phyloP scores from a whole-genome alignment of 2,113 vertebrate species.

The Protomyctophum bolini region DNA sequence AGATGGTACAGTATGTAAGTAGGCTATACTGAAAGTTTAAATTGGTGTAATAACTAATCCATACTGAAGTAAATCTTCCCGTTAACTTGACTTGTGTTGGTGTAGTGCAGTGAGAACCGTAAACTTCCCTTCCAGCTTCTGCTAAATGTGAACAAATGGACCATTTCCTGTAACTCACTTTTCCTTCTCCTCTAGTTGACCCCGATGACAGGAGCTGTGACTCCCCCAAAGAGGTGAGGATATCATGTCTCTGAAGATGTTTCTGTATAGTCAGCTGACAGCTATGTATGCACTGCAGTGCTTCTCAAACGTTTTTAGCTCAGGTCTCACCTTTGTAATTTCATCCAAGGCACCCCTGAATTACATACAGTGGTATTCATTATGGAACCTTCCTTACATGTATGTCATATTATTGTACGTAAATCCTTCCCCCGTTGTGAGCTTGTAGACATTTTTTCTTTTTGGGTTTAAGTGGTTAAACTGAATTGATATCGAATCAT shows the following conservation, averaged over 20 bases:
- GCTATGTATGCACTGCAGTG: background rate
- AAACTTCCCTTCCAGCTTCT: constrained; percentile 36
- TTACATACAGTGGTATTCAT: too few relatives aligned
- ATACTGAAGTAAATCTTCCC: constrained; percentile 28
- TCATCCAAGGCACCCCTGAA: too few relatives aligned
- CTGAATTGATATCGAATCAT: too few relatives aligned
- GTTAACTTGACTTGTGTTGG: constrained; percentile 35
- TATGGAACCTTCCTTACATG: too few relatives aligned
- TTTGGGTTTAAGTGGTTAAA: too few relatives aligned
- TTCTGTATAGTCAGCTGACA: background rate
- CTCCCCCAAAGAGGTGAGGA: constrained; percentile 88
- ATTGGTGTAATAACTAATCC: constrained; percentile 33
- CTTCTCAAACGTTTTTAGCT: too few relatives aligned
- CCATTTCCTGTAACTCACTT: constrained; percentile 52
- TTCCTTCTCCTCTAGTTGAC: constrained; percentile 76
- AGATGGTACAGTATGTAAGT: too few relatives aligned
- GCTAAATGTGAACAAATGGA: constrained; percentile 59
- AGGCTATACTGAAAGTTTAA: background rate
- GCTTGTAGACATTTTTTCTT: too few relatives aligned
- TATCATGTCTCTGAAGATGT: background rate
- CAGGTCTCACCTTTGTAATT: too few relatives aligned
- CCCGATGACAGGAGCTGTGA: constrained; percentile 89
- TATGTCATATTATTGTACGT: too few relatives aligned
- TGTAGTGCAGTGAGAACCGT: constrained; percentile 51
- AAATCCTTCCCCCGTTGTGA: too few relatives aligned